A percentile compares a stretch with the other conserved stretches of the same genome.
Conservation (phyloP, 2,888 invertebrate species). For the Himalopsyche anomala region DNA sequence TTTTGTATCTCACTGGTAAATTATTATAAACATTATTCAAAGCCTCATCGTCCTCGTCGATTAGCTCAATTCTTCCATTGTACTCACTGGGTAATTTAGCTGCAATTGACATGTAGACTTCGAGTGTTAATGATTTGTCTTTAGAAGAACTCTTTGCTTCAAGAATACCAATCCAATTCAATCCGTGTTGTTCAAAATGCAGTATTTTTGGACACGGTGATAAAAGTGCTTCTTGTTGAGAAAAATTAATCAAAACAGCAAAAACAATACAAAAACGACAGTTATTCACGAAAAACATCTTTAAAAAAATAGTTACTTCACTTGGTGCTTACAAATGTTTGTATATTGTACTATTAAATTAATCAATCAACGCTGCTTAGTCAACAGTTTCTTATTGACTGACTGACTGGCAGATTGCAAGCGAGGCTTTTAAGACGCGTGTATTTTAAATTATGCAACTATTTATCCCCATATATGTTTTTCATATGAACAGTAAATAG, state of each 20-base stretch:
- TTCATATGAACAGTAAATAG: no score
- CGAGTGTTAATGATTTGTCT: constrained; percentile 51
- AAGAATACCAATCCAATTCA: constrained; percentile 60
- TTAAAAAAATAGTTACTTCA: no score
- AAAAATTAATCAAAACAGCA: no score
- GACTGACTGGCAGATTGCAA: no score
- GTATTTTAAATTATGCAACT: not conserved
- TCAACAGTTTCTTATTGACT: no score
- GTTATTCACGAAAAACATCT: no score
- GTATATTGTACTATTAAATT: no score
- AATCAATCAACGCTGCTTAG: no score
- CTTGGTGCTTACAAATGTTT: no score
- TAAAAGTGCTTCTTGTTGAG: constrained; percentile 13
- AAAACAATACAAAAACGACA: no score
- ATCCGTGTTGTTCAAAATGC: constrained; percentile 58
- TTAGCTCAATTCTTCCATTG: constrained; percentile 51
- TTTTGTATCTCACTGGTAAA: constrained; percentile 68
- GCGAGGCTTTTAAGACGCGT: no score
- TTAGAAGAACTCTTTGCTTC: constrained; percentile 53
- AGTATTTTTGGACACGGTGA: constrained; percentile 64
- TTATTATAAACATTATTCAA: constrained; percentile 67
- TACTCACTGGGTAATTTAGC: constrained; percentile 42
- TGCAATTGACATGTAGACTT: constrained; percentile 55
- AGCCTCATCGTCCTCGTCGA: constrained; percentile 46
- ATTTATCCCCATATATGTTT: no score